phyloP scores from a whole-genome alignment of 1,140 invertebrate species.

The Fopius arisanus region DNA sequence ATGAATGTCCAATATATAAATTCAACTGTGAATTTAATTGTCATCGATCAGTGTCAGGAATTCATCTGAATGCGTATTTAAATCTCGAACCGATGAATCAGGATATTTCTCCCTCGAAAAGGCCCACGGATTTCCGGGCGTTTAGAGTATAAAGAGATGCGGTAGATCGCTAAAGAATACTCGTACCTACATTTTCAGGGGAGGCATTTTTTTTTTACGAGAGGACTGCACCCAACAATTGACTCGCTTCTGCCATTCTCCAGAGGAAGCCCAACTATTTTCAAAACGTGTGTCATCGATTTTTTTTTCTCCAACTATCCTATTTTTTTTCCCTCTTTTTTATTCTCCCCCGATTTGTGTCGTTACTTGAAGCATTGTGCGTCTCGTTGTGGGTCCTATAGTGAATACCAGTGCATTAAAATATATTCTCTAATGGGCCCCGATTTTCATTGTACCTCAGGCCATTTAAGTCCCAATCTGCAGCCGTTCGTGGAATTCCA shows the following conservation, averaged over 20 bases:
- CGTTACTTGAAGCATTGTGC: not conserved
- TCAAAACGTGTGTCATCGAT: constrained; percentile 9
- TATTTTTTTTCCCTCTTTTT: not conserved
- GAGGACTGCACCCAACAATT: not conserved
- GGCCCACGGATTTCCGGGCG: not conserved
- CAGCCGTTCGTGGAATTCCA: not conserved
- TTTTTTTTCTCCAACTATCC: not conserved
- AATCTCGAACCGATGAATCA: not conserved
- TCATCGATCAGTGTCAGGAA: constrained; percentile 3
- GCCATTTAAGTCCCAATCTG: not conserved
- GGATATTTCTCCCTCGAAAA: not conserved
- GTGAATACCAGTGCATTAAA: constrained; percentile 10
- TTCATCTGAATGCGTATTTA: not conserved
- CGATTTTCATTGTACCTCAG: not conserved
- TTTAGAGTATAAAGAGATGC: constrained; percentile 9
- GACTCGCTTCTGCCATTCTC: not conserved
- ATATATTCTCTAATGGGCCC: constrained; percentile 10
- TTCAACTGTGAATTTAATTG: not conserved
- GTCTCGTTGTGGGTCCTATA: not conserved
- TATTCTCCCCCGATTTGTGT: not conserved
- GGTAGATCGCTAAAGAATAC: not conserved
- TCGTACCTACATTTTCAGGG: not conserved
- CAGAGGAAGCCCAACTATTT: not conserved
- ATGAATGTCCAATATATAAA: not conserved
- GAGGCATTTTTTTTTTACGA: not conserved